phyloP scores from a whole-genome alignment of 2,888 invertebrate species.

The Lasioglossum leucozonium region DNA sequence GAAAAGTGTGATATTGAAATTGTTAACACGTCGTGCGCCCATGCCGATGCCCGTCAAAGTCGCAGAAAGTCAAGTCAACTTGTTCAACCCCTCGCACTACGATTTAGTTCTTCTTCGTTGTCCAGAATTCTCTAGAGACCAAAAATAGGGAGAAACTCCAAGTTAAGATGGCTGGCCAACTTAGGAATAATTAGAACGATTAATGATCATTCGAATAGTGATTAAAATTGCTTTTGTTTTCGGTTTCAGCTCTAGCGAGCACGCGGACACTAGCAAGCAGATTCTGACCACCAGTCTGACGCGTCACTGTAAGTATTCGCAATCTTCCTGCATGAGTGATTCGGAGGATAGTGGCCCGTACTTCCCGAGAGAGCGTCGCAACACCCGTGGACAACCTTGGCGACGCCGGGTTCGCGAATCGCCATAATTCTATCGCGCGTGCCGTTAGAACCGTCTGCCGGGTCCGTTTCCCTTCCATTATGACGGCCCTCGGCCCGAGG shows the following conservation, averaged over 20 bases:
- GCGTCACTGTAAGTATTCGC: conserved; percentile 77
- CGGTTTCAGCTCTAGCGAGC: conserved; percentile 73
- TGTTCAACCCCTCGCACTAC: neutral
- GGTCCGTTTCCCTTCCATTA: conserved; percentile 27
- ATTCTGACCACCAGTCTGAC: conserved; percentile 79
- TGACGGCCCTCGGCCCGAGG: conserved; percentile 1
- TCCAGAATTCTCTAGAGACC: neutral
- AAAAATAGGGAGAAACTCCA: no score
- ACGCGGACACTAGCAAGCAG: conserved; percentile 73
- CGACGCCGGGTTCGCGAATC: conserved; percentile 9
- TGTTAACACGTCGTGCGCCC: neutral
- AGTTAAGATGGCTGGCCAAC: no score
- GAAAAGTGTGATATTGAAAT: neutral
- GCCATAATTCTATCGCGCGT: conserved; percentile 33
- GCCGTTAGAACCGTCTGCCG: conserved; percentile 27
- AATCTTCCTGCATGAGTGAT: neutral
- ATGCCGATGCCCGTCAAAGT: neutral
- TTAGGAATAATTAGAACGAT: neutral
- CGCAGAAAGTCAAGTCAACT: neutral
- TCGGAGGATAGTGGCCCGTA: neutral
- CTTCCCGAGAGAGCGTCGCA: neutral
- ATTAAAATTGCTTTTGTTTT: conserved; percentile 28
- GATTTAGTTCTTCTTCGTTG: neutral
- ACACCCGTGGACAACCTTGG: neutral
- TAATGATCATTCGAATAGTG: no score